phyloP scores from a whole-genome alignment of 2,113 vertebrate species.

The Anolis carolinensis region DNA sequence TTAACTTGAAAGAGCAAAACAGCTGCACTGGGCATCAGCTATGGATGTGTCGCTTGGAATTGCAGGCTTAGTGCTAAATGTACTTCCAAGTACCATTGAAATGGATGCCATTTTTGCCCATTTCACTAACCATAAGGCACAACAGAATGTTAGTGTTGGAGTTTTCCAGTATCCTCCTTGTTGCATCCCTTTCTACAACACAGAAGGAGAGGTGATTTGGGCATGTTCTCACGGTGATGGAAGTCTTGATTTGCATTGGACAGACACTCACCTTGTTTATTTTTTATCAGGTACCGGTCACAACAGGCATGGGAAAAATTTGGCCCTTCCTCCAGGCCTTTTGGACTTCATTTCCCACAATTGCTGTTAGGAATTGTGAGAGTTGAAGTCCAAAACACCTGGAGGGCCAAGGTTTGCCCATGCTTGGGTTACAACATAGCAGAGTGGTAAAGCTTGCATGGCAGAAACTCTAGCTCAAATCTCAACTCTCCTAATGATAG shows the following conservation, averaged over 20 bases:
- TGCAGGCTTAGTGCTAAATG: not conserved
- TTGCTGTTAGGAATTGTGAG: too few species aligned
- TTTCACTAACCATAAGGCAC: constrained; percentile 22
- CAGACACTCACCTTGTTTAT: not conserved
- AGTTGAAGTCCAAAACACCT: too few species aligned
- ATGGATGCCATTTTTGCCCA: constrained; percentile 1
- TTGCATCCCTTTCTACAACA: not conserved
- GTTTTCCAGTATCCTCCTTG: not conserved
- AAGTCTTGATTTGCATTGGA: constrained; percentile 18
- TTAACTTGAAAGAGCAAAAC: not conserved
- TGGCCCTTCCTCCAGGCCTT: too few species aligned
- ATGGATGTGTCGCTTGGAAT: not conserved
- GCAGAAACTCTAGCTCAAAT: not conserved
- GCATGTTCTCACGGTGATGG: not conserved
- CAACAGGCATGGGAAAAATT: not conserved
- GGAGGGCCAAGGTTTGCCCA: too few species aligned
- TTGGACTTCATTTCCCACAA: too few species aligned
- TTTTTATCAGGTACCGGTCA: not conserved
- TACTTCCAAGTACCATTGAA: not conserved
- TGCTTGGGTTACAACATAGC: too few species aligned
- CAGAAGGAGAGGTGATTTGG: not conserved
- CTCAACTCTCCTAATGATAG: not conserved
- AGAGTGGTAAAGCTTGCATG: not conserved
- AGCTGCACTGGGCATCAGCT: not conserved
- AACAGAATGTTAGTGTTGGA: not conserved